Evolutionary conservation across 2,888 invertebrate genomes (phyloP), one percentile per base, ranked within the genome.

Genomic region (Gortyna flavago): DNA sequence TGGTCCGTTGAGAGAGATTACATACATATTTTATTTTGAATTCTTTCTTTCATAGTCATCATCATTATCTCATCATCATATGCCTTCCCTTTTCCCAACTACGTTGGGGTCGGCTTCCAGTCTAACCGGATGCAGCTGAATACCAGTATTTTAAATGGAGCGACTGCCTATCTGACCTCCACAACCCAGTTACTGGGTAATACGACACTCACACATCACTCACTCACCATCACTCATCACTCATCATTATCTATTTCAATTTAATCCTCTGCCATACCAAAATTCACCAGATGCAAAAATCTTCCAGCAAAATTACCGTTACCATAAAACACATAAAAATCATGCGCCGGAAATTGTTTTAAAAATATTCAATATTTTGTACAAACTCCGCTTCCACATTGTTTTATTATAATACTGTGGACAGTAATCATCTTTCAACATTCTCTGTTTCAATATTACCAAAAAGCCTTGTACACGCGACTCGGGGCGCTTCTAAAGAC

Each of bases 321-420:
- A 65, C 38, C 69, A 84, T 76, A 72, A 75, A 82, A 79, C 44
- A 61, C 67, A 65, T 78, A 81, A 87, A 86, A 81, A 74, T 71
- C 67, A 75, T 38, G 35, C 8, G 25, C 78, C 75, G 79, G 75
- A 86, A 81, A 83, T 84, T 79, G 57, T 67, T 73, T 82, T 81
- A 78, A 81, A 82, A 81, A 76, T 77, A 88, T 86, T 86, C 51
- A 84, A 86, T 86, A 72, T 86, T 54, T 66, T 72, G 59, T 66
- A 73, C 57, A 87, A 83, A 77, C 59, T 77, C 5, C 21, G 59
- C 68, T 72, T 66, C n/a, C 57, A 75, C n/a, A 70, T 32, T 65
- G 38, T 79, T 74, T 84, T 29, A 81, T 77, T 75, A 83, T 62
- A 69, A 51, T 7, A 61, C n/a, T 35, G 64, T 72, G 65, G 66